phyloP scores from a whole-genome alignment of 2,797 vertebrate genomes.

The Gobionotothen gibberifrons region DNA sequence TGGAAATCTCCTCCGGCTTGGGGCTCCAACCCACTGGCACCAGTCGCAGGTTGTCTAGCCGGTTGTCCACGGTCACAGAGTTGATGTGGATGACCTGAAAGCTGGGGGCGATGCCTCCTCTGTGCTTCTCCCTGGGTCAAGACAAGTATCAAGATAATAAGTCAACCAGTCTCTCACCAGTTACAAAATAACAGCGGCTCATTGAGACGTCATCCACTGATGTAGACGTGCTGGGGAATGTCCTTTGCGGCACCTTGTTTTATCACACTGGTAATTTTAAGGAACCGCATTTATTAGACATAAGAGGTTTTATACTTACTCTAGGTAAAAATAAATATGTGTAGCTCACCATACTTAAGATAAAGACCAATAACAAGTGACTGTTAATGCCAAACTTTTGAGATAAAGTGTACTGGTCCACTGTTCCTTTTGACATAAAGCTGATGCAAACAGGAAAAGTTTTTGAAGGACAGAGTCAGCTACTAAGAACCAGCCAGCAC shows the following conservation, averaged over 20 bases:
- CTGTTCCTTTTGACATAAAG: neutral
- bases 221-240: neutral
- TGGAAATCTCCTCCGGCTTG: slow-evolving; percentile 94
- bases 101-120: slow-evolving; percentile 95
- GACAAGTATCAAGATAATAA: neutral
- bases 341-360: neutral
- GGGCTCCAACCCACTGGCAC: slow-evolving; percentile 95
- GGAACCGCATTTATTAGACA: neutral
- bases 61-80: slow-evolving; percentile 96
- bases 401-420: neutral
- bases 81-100: slow-evolving; percentile 98
- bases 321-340: neutral
- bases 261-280: neutral
- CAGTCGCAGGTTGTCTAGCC: slow-evolving; percentile 95
- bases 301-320: neutral
- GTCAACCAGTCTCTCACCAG: slow-evolving; percentile 2
- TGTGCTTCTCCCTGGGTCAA: slow-evolving; percentile 92
- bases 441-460: neutral
- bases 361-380: neutral
- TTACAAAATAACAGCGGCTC: neutral
- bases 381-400: neutral
- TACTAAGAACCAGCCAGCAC: neutral
- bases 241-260: neutral
- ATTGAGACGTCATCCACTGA: neutral
- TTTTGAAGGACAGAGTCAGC: neutral